These are phyloP conservation scores for Bruchidius siliquastri DNA, from an alignment of 2,888 invertebrate genomes.

Conservation along the genomic window DNA sequence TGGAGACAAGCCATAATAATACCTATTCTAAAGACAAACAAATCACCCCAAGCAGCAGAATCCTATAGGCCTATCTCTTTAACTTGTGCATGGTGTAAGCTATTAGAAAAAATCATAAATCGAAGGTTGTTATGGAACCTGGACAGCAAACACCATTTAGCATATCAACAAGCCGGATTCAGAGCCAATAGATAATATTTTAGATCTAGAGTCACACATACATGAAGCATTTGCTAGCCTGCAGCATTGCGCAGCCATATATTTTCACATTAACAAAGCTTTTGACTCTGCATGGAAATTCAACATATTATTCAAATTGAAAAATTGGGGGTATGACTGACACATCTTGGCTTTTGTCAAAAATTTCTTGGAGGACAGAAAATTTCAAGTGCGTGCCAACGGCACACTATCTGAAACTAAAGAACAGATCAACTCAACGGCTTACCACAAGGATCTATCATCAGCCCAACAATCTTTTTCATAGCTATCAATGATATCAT, in stretches of 20 bases:
- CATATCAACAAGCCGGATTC: slow-evolving; percentile 3
- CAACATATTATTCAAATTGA: not conserved
- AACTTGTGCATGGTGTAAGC: not conserved
- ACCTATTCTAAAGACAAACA: slow-evolving; percentile 9
- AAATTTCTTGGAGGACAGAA: not conserved
- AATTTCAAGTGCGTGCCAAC: not conserved
- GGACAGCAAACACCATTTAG: not conserved
- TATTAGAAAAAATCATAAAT: slow-evolving; percentile 11
- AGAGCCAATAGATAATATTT: not conserved
- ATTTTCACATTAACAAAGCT: not conserved
- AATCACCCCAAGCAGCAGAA: not conserved
- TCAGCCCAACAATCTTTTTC: slow-evolving; percentile 4
- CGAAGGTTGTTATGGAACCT: slow-evolving; percentile 2
- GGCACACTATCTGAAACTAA: not conserved
- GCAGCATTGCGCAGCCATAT: not conserved
- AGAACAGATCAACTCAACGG: not conserved
- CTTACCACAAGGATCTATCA: not conserved
- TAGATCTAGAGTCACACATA: slow-evolving; percentile 2
- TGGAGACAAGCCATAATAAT: slow-evolving; percentile 7
- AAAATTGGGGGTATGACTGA: not conserved
- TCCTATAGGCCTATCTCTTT: slow-evolving; percentile 3
- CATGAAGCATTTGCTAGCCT: slow-evolving; percentile 2
- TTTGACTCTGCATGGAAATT: slow-evolving; percentile 3
- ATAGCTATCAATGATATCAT: slow-evolving; percentile 4
- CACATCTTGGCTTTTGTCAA: not conserved